Evolutionary conservation across 1,140 invertebrate species (phyloP), one percentile per base, ranked within the genome.

Genomic region (Bombus cullumanus): DNA sequence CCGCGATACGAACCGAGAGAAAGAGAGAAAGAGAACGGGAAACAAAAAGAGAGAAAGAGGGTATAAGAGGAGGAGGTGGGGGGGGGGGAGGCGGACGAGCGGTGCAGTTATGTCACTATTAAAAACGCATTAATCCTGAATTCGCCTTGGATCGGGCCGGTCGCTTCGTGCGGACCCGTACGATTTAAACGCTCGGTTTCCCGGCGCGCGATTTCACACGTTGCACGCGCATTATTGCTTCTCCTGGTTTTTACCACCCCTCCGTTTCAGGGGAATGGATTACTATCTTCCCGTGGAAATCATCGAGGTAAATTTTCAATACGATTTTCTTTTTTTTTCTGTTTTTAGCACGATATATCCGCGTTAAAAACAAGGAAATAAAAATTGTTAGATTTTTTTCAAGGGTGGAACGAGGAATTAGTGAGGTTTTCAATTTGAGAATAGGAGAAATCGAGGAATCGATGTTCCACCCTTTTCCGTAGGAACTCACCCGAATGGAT

Each of bases 61-160:
- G 47, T 9, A 10, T n/a, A 41, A 80, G 77, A 66, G 22, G 34
- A 28, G 39, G 31, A n/a, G 75, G 18, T 22, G 59, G 18, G 18
- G 15, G 75, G 57, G 72, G 68, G 28, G 82, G 78, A 73, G 73
- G 57, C 88, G 81, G 73, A 78, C 89, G 88, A 81, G 78, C 89
- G 82, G 69, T 81, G 86, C 81, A 91, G 88, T 92, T 92, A 91
- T 92, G 90, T 90, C 92, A 92, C 91, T 93, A 93, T 93, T 93
- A 93, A 93, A 93, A 93, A 92, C 89, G 85, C 92, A 93, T 93
- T 93, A 92, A 93, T 93, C 87, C 89, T 81, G 84, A 88, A 92
- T 93, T 89, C 62, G 83, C 74, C 68, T 66, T 81, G 82, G 68
- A 83, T 86, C 89, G 80, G 69, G 47, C 34, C 83, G 64, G 83